Base-by-base conservation (phyloP, 2,113 vertebrate genomes). In the Bujurquina vittata region DNA sequence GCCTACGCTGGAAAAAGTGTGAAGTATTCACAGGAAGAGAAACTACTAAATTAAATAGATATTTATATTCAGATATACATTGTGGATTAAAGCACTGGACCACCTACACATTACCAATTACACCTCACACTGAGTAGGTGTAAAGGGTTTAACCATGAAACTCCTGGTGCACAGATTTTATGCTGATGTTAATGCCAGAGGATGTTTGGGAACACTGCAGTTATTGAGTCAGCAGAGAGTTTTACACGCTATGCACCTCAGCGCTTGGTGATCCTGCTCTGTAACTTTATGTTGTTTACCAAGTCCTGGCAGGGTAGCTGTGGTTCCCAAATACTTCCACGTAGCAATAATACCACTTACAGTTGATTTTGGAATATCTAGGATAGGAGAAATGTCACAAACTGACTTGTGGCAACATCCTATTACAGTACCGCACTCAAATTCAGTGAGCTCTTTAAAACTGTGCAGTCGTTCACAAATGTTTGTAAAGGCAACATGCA, bases 171-270 rank as follows among this genome's bases (percentile, higher is more conserved):
- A 33, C 31, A 33, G 31, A 6, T 33, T 33, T 33, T 33, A 33
- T 6, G 31, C 31, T 33, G 31, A 33, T 33, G 33, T 33, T 33
- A 33, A 7, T 7, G 33, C 33, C 33, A 33, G 6, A 33, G 22
- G 22, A 26, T 37, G 63, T 67, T 67, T 67, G 40, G 40, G 43
- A 43, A 23, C 1, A 0, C 37, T 67, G 43, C 22, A 18, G 37
- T 46, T 67, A 67, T 15, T 26, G 0, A 46, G 0, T 49, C 40
- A 49, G 63, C 63, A 49, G 10, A 40, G 22, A 1, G 15, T 67
- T 67, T 49, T 29, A 49, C 15, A 14, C 63, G 26, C 22, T 6
- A 17, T 18, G 46, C 5, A 1, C 7, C 46, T 52, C 46, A 46
- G 22, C 22, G 23, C 14, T 67, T 14, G 0, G 62, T 67, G 26